phyloP scores from a whole-genome alignment of 2,113 vertebrate species.

The Carollia perspicillata region DNA sequence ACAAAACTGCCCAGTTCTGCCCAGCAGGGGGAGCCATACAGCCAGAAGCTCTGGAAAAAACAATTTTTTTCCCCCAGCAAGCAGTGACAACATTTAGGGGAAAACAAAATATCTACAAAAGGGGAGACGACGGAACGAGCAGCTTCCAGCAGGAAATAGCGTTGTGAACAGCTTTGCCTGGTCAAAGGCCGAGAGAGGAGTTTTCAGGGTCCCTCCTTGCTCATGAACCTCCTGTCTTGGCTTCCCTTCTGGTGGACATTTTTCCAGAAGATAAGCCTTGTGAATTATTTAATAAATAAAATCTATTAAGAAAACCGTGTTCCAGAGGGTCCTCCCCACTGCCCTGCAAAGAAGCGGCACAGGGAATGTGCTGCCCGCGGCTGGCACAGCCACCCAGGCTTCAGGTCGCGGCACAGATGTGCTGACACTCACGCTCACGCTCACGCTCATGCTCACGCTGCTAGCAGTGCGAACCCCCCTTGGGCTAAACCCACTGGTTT shows the following conservation, averaged over 20 bases:
- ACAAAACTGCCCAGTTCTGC: not conserved
- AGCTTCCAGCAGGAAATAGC: conserved; percentile 62
- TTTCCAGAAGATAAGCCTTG: conserved; percentile 74
- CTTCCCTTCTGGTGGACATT: conserved; percentile 74
- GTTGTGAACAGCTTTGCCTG: conserved; percentile 32
- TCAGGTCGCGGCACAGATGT: accelerated
- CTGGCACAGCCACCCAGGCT: accelerated
- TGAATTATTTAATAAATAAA: conserved; percentile 80
- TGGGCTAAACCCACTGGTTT: conserved; percentile 27
- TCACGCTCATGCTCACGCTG: accelerated
- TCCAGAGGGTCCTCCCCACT: conserved; percentile 23
- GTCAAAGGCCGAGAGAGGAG: not conserved
- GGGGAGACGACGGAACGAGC: conserved; percentile 73
- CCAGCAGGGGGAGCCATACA: conserved; percentile 82
- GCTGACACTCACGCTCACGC: too few relatives aligned
- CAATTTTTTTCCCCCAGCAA: conserved; percentile 44
- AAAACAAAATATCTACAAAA: conserved; percentile 74
- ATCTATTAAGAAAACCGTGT: conserved; percentile 64
- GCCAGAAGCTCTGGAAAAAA: conserved; percentile 76
- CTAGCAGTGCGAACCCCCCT: not conserved
- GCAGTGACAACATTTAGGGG: conserved; percentile 75
- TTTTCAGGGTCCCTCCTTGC: not conserved
- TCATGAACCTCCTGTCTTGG: conserved; percentile 15
- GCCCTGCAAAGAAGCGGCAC: not conserved
- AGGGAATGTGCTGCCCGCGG: accelerated